phyloP scores from a whole-genome alignment of 2,888 invertebrate genomes.

The Epiblema foenella region DNA sequence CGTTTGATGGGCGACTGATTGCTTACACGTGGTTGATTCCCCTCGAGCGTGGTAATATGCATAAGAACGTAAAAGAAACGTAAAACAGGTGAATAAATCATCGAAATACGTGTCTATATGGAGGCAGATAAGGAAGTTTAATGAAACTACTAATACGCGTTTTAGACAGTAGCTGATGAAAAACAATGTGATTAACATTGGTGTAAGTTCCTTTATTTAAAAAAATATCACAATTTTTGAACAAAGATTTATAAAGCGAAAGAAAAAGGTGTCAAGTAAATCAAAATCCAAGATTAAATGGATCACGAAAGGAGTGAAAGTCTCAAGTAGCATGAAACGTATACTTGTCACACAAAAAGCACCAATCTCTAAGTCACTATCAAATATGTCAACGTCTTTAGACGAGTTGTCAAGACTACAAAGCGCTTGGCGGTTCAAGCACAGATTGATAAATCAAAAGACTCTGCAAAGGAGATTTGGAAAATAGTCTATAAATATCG shows the following conservation, averaged over 20 bases:
- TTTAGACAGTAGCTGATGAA: not conserved
- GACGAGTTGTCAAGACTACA: not conserved
- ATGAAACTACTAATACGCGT: not conserved
- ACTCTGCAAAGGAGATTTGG: not conserved
- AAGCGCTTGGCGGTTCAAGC: slow-evolving; percentile 8
- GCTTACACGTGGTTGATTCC: no score
- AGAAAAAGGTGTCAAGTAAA: not conserved
- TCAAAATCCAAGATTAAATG: not conserved
- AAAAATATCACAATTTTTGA: not conserved
- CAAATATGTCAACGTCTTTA: not conserved
- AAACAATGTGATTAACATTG: not conserved
- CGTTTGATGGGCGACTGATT: no score
- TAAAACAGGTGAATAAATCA: not conserved
- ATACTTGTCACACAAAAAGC: not conserved
- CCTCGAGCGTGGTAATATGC: no score
- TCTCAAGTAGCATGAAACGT: not conserved
- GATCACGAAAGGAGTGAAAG: not conserved
- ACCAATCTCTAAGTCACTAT: not conserved
- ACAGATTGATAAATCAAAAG: not conserved
- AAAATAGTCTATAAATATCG: no score
- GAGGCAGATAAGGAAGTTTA: not conserved
- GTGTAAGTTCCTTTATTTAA: not conserved
- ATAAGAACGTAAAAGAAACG: no score
- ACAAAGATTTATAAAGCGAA: not conserved
- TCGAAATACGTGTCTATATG: not conserved